Conservation (phyloP, 2,113 vertebrate genomes). For the Falco punctatus region DNA sequence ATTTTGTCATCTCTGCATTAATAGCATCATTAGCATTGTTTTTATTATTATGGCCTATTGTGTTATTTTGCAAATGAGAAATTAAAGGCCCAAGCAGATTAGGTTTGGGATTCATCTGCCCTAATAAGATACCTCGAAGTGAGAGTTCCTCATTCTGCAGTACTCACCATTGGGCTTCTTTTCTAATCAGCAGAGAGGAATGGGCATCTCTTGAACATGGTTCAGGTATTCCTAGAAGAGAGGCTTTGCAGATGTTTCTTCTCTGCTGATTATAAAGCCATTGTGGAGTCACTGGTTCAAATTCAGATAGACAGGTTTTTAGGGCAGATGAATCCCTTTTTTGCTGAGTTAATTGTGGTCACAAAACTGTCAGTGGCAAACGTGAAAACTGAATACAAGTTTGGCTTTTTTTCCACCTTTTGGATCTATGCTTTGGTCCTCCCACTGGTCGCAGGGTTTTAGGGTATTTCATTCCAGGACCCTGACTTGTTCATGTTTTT, state of each 20-base stretch:
- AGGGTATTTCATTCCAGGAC: neutral
- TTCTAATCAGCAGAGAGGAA: neutral
- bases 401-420: neutral
- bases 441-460: neutral
- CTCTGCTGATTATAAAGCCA: neutral
- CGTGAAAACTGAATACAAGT: neutral
- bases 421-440: neutral
- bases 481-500: neutral
- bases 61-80: conserved; percentile 4
- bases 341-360: neutral
- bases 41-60: neutral
- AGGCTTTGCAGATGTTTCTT: neutral
- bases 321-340: neutral
- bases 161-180: neutral
- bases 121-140: neutral
- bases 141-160: neutral
- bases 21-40: neutral
- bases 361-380: neutral
- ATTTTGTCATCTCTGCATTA: neutral
- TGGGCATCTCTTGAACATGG: neutral
- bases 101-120: neutral
- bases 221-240: neutral
- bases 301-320: neutral
- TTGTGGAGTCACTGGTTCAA: neutral
- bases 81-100: neutral